A percentile compares a stretch with the other conserved stretches of the same genome.
phyloP scores from a whole-genome alignment of 2,113 vertebrate genomes.

The Strigops habroptila region DNA sequence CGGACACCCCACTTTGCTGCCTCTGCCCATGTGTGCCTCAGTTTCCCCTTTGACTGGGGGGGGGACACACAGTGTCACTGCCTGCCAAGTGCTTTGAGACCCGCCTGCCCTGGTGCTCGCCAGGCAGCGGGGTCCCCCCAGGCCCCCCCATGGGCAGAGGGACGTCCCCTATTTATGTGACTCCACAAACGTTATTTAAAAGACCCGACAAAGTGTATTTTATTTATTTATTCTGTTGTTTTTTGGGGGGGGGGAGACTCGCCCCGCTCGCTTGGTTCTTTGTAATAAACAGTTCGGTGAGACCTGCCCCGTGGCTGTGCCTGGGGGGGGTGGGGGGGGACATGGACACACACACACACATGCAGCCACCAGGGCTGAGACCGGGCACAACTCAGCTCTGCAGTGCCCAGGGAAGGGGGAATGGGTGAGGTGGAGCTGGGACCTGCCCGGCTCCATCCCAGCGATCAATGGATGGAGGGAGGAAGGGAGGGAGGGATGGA shows the following conservation, averaged over 20 bases:
- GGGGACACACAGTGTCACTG: not conserved
- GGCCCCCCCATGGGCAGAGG: not conserved
- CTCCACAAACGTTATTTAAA: conserved; percentile 27
- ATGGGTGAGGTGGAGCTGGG: not conserved
- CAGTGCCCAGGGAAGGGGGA: not conserved
- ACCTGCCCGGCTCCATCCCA: not conserved
- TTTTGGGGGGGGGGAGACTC: not conserved
- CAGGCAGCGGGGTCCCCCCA: not conserved
- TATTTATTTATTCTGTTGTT: conserved; percentile 43
- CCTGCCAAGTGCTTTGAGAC: conserved; percentile 43
- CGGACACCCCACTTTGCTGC: not conserved
- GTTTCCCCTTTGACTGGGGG: not conserved
- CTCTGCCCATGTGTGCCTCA: conserved; percentile 1
- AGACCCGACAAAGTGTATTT: conserved; percentile 8
- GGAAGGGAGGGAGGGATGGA: too few species aligned
- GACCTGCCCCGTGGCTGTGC: not conserved
- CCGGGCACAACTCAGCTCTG: not conserved
- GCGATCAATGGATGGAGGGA: too few species aligned
- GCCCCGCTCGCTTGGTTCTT: conserved; percentile 38
- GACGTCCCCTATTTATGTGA: conserved; percentile 19
- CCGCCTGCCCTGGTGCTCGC: not conserved
- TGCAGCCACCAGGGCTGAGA: not conserved
- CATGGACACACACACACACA: rapidly evolving
- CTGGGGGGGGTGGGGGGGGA: not conserved
- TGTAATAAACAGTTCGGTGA: conserved; percentile 46